Base-by-base conservation (phyloP, 2,888 invertebrate species). In the Drosophila koepferae region DNA sequence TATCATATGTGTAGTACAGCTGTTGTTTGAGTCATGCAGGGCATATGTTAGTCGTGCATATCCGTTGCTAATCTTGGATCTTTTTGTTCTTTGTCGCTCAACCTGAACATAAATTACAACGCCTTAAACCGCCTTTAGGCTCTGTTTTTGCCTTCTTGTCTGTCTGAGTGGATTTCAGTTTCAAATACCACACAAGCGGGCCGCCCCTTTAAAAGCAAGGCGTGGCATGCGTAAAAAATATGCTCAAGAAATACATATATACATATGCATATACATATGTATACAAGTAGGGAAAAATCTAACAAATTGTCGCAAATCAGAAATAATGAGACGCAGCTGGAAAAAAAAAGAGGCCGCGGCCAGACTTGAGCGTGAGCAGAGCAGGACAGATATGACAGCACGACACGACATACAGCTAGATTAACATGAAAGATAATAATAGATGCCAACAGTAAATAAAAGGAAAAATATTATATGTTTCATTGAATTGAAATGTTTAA, bases 261-360 rank as follows among this genome's bases (percentile, higher is more conserved):
- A 46, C 9, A 41, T 18, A 28, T 34, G 16, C n/a, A 23, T 40
- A 18, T 34, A 7, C 43, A 36, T 28, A 31, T 40, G 31, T 43
- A 54, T 46, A 43, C 38, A 14, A 31, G 49, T 31, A 16, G 20
- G 60, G 44, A 67, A 72, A 77, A 80, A 68, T 67, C 63, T 55
- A 67, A 68, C 81, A 81, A 80, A 80, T 81, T 80, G 79, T 73
- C 79, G 78, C 81, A 84, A 84, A 88, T 84, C 89, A 84, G 76
- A 84, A 84, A 84, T 88, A 84, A 88, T 84, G 84, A 88, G 89
- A 78, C 89, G 55, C 84, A 86, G 78, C 82, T 77, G 80, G 0
- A 23, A 20, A 20, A 20, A 23, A 23, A 84, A 54, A 64, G 55
- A 56, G 51, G 64, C 48, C 14, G 20, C 14, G 14, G 6, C 20